A percentile compares a stretch with the other conserved stretches of the same genome.
These are phyloP conservation scores for Murina feae DNA, from an alignment of 2,113 vertebrate species.

Conservation along the genomic window DNA sequence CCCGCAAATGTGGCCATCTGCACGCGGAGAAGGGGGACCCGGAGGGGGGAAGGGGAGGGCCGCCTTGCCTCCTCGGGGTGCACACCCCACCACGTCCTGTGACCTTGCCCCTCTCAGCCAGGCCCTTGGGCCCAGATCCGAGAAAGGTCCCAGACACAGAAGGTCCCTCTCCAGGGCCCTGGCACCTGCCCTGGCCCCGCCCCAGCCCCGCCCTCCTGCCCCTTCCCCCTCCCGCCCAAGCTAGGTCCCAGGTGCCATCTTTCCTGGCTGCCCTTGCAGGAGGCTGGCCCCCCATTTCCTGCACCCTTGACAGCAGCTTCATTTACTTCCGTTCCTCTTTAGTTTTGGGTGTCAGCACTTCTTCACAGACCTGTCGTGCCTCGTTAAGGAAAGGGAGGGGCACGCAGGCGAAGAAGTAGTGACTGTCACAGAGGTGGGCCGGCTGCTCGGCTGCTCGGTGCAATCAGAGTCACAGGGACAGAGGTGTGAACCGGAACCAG, in stretches of 20 bases:
- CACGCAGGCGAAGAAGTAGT: background rate
- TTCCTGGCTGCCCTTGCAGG: slow-evolving; percentile 59
- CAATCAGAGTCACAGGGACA: slow-evolving; percentile 67
- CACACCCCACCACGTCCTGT: slow-evolving; percentile 79
- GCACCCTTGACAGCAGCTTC: background rate
- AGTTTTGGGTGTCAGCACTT: slow-evolving; percentile 57
- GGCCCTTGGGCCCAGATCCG: slow-evolving; percentile 58
- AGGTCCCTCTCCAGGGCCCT: slow-evolving; percentile 47
- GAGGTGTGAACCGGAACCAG: slow-evolving; percentile 68
- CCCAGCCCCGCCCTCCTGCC: background rate
- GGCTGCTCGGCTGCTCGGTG: slow-evolving; percentile 57
- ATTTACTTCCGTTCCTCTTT: background rate
- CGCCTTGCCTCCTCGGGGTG: slow-evolving; percentile 66
- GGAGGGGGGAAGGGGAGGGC: slow-evolving; percentile 56
- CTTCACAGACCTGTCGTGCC: slow-evolving; percentile 66
- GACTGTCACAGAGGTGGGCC: slow-evolving; percentile 66
- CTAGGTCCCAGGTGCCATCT: background rate
- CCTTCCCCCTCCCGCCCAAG: background rate
- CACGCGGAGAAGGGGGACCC: slow-evolving; percentile 88
- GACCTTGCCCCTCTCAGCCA: slow-evolving; percentile 83
- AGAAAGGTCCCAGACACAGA: slow-evolving; percentile 70
- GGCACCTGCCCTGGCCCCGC: background rate
- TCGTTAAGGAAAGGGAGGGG: background rate
- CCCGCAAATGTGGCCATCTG: slow-evolving; percentile 99
- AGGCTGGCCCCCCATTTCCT: slow-evolving; percentile 13